phyloP scores from a whole-genome alignment of 2,797 vertebrate species.

The Sebastes itinus region DNA sequence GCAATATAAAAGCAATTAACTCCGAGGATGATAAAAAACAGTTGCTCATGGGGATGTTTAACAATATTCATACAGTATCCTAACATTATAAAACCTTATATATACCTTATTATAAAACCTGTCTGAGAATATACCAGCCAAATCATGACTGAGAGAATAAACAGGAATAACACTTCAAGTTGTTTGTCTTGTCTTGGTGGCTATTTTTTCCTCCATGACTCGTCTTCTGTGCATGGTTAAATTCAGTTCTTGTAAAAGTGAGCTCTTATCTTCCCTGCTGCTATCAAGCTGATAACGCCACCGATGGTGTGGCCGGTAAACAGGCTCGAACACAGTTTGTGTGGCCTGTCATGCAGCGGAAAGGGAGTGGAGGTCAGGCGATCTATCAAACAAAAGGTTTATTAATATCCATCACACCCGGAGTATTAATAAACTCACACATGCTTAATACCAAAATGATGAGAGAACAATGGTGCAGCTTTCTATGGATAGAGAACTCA shows the following conservation, averaged over 20 bases:
- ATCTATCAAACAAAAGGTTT: conserved; percentile 56
- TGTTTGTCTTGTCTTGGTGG: neutral
- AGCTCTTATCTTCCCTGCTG: conserved; percentile 50
- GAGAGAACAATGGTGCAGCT: conserved; percentile 3
- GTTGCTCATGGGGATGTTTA: neutral
- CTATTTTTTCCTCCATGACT: conserved; percentile 29
- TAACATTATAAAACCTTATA: too few species aligned
- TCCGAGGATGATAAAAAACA: neutral
- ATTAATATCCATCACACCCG: conserved; percentile 52
- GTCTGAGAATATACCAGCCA: neutral
- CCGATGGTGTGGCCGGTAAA: conserved; percentile 41
- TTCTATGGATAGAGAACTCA: conserved; percentile 8
- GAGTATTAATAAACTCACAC: conserved; percentile 47
- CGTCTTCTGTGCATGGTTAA: conserved; percentile 3
- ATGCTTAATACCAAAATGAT: conserved; percentile 52
- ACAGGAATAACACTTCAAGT: neutral
- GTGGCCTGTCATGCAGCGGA: conserved; percentile 4
- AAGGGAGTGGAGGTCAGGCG: conserved; percentile 18
- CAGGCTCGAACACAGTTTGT: conserved; percentile 10
- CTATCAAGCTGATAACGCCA: conserved; percentile 37
- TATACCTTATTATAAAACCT: neutral
- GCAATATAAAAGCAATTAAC: neutral
- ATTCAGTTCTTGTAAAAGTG: conserved; percentile 17
- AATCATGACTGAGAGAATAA: neutral
- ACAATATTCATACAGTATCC: neutral